Evolutionary conservation across 1,140 invertebrate species (phyloP).

Genomic region (Drosophila simulans): DNA sequence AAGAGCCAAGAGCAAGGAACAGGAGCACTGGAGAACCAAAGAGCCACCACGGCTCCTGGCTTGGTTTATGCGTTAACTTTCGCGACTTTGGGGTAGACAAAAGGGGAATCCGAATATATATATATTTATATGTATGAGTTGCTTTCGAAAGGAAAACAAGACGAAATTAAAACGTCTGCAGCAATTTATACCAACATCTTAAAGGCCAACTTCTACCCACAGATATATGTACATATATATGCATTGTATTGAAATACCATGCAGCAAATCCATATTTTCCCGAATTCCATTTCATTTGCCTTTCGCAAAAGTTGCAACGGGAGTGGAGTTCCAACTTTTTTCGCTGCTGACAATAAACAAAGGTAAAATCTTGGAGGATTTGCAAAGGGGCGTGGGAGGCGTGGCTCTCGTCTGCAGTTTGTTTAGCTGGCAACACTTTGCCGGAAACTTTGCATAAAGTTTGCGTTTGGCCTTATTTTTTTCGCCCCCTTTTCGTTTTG

Average conservation of each 20-base stretch:
- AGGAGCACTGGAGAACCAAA: conserved; percentile 5
- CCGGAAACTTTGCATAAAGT: conserved; percentile 63
- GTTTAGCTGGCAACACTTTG: conserved; percentile 80
- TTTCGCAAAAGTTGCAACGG: conserved; percentile 44
- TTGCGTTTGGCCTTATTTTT: conserved; percentile 38
- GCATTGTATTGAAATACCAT: conserved; percentile 18
- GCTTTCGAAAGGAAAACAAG: background rate
- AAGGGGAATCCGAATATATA: background rate
- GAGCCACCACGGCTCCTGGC: conserved; percentile 5
- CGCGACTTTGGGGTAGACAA: conserved; percentile 21
- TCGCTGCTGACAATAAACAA: conserved; percentile 71
- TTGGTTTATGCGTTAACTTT: conserved; percentile 78
- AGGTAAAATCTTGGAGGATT: conserved; percentile 35
- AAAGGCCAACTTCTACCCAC: conserved; percentile 25
- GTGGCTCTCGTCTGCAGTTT: conserved; percentile 52
- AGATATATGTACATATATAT: conserved; percentile 1
- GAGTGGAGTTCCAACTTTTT: conserved; percentile 48
- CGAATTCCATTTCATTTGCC: conserved; percentile 62
- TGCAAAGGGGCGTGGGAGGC: conserved; percentile 20
- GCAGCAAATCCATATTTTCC: conserved; percentile 49
- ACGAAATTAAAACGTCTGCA: conserved; percentile 50
- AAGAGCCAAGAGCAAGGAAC: conserved; percentile 15
- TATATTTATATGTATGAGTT: background rate
- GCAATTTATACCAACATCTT: conserved; percentile 48
- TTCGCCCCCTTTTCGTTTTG: background rate